A percentile compares a stretch with the other conserved stretches of the same genome.
Conservation (phyloP, 2,797 vertebrate genomes). For the Vireo griseus region DNA sequence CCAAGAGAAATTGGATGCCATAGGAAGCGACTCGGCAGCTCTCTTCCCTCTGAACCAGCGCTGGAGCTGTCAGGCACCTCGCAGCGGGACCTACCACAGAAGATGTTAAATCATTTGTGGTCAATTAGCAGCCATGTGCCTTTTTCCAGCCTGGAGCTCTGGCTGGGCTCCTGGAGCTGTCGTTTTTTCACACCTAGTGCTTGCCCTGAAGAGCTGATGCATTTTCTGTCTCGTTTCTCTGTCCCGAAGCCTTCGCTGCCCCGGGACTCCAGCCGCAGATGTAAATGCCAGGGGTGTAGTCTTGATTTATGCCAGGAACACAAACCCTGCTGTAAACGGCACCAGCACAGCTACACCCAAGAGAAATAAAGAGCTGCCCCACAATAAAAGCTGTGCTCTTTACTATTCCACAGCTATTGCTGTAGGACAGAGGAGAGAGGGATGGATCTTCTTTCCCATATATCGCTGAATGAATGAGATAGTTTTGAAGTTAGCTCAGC, state of each 20-base stretch:
- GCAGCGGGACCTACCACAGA: background rate
- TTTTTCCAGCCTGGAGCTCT: background rate
- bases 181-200: background rate
- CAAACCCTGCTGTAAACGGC: background rate
- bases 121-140: background rate
- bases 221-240: background rate
- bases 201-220: background rate
- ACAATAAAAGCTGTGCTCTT: background rate
- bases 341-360: background rate
- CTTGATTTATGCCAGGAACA: background rate
- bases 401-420: background rate
- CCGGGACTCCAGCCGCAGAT: background rate
- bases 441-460: background rate
- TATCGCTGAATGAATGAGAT: background rate
- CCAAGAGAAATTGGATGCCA: background rate
- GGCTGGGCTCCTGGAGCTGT: background rate
- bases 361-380: background rate
- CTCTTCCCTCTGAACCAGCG: background rate
- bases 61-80: background rate
- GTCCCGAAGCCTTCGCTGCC: background rate
- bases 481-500: background rate
- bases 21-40: background rate
- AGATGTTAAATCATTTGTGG: background rate
- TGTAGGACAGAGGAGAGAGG: background rate
- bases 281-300: background rate